Base-by-base conservation (phyloP, 37 sponge, comb jelly and placozoan genomes). In the Chondrilla cf. caribensis region DNA sequence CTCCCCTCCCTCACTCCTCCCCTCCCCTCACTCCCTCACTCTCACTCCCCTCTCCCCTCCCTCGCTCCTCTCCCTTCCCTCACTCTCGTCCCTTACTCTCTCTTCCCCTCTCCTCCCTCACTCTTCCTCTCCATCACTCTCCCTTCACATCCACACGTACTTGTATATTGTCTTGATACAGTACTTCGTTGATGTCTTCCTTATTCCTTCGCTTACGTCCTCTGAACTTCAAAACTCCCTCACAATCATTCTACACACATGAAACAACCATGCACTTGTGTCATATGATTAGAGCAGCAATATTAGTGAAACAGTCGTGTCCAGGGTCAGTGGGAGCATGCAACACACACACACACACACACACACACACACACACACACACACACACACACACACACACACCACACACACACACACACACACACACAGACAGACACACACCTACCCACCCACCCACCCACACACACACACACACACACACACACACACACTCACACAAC, bases 381-480 rank as follows among this genome's bases (percentile, higher is more conserved):
- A 38, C 78, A 39, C 78, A 77, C 78, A 77, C 78, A 77, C 78
- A 77, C 78, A 77, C 78, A 77, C 78, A 77, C 78, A 77, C 78
- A 77, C 59, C 60, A 59, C 60, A 59, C 25, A 59, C 60, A 59
- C 25, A 59, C 6, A 6, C 25, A 59, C 60, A 6, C 60, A 59
- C 4, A 26, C 25, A 6, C 3, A 59, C 9, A 59, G 15, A 54
- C 57, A 54, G 15, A 55, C 11, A 55, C 57, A 11, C 57, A 55
- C 17, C 17, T 11, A 17, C 11, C 57, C 17, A 55, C 17, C 57
- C 11, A 55, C 11, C 57, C 17, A 55, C 11, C 11, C 11, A 55
- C 17, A 17, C 17, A 55, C 57, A 11, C 57, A 19, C 57, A 25
- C 26, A 8, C 22, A n/a, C 14, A 25, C 22, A 65, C 9, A n/a